Evolutionary conservation across 2,797 vertebrate species (phyloP), one percentile per base, ranked within the genome.

Genomic region (Sternotherus odoratus): DNA sequence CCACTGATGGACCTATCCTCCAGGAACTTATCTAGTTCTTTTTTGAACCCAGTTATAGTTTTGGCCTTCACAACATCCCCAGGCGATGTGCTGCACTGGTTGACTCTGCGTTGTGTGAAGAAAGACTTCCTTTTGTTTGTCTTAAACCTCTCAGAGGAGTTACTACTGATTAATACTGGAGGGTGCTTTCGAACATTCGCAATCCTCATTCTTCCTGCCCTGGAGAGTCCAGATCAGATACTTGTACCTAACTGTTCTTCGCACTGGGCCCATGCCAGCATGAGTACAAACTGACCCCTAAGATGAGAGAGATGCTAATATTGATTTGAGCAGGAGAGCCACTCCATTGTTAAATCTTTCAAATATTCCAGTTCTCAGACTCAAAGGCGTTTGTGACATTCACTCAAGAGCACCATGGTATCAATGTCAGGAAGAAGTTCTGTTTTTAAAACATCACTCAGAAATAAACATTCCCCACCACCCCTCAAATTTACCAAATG

Each of bases 381-480:
- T 83, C 92, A 85, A 56, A 90, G 88, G 85, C 92, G 11, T 36
- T 23, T 95, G 91, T 96, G 96, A 97, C 95, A 96, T 96, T 97
- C 83, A 13, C 66, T 78, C 0, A 91, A 39, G 92, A 96, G 80
- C 86, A 90, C 90, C 87, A 19, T 26, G 5, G 0, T 85, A 95
- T 95, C 93, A 94, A 91, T 96, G 95, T 96, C 96, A 96, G 95
- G 85, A 74, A 57, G 85, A 49, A 49, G 15, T 86, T 95, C 96
- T 96, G 94, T 95, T 96, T 90, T 96, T 96, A 95, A 94, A 94
- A 66, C 69, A 89, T 95, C 89, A 96, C 75, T 95, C 77, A 95
- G 94, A 96, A 54, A 66, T 69, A 69, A 69, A 39, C 66, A 69
- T 23, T 23, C 66, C n/a, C 36, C 9, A 2, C 21, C 57, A 60